Base-by-base conservation (phyloP, 2,888 invertebrate species). In the Drosophila austrosaltans region DNA sequence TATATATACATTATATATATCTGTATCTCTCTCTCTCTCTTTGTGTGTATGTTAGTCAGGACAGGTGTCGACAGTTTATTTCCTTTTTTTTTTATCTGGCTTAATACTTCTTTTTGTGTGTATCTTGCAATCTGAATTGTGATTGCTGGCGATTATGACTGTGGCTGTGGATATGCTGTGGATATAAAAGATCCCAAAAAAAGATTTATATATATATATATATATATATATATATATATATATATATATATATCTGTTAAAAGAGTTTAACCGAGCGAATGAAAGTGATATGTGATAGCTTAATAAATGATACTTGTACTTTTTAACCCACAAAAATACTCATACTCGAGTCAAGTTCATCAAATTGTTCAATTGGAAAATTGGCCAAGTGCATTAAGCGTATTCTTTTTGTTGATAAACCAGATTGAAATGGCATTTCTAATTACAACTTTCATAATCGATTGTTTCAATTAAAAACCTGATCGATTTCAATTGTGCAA, bases 61-160 rank as follows among this genome's bases (percentile, higher is more conserved):
- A 62, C 72, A 72, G 72, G 72, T 72, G 72, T 74, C 68, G 72
- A 62, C 72, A 71, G 72, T 71, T 71, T 59, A 64, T 71, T 22
- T 25, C 48, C 3, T 48, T 48, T 36, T 36, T 32, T 10, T 63
- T 69, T 61, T 70, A 70, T 63, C 39, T 69, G 57, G 65, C 44
- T 69, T 61, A 69, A 53, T 57, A 62, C 61, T 44, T n/a, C 30
- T 30, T 12, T 22, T 30, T 16, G 64, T 2, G 39, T 66, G 72
- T 65, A 57, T 72, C 72, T 48, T 71, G 60, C 72, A 72, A 72
- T 66, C 60, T 72, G 59, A 40, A 66, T 60, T 72, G 61, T 72
- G 74, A 72, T 72, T 72, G 72, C 61, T 53, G n/a, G 25, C 28
- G 74, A 74, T 74, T 74, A 72, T 53, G 70, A 53, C 57, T 39